A percentile compares a stretch with the other conserved stretches of the same genome.
Conservation (phyloP, 2,888 invertebrate species). For the Zygaena filipendulae region DNA sequence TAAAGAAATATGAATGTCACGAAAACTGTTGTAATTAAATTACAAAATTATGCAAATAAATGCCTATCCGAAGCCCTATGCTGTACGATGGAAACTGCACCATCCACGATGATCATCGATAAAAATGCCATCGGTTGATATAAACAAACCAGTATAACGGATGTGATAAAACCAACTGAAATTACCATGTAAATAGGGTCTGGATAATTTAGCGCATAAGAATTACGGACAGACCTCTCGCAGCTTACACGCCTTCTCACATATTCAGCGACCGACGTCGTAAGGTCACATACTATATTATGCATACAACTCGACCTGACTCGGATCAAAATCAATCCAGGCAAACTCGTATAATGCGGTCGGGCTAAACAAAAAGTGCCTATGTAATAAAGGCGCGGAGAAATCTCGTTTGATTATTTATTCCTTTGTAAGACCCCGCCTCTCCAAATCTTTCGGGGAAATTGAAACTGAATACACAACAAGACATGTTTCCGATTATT, state of each 20-base stretch:
- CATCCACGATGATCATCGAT: too few relatives aligned
- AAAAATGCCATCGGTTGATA: too few relatives aligned
- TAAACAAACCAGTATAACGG: too few relatives aligned
- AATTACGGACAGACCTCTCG: too few relatives aligned
- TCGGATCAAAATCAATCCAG: conserved; percentile 45
- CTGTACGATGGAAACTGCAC: too few relatives aligned
- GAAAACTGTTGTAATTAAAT: too few relatives aligned
- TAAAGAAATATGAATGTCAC: too few relatives aligned
- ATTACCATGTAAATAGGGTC: conserved; percentile 37
- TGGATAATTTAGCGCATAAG: conserved; percentile 28
- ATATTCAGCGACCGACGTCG: conserved; percentile 29
- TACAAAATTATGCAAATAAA: too few relatives aligned
- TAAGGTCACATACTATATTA: conserved; percentile 50
- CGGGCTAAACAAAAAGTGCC: conserved; percentile 30
- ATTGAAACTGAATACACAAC: not conserved
- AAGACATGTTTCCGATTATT: too few relatives aligned
- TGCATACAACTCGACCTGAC: conserved; percentile 40
- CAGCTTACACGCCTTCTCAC: conserved; percentile 24
- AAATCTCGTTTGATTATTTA: conserved; percentile 18
- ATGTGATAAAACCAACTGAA: too few relatives aligned
- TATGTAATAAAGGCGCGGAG: conserved; percentile 28
- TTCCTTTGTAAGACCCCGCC: too few relatives aligned
- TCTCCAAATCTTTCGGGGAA: conserved; percentile 7
- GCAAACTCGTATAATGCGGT: conserved; percentile 33
- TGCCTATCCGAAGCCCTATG: too few relatives aligned